phyloP scores from a whole-genome alignment of 64 coral and sea anemone species.

The Stichodactyla helianthus region DNA sequence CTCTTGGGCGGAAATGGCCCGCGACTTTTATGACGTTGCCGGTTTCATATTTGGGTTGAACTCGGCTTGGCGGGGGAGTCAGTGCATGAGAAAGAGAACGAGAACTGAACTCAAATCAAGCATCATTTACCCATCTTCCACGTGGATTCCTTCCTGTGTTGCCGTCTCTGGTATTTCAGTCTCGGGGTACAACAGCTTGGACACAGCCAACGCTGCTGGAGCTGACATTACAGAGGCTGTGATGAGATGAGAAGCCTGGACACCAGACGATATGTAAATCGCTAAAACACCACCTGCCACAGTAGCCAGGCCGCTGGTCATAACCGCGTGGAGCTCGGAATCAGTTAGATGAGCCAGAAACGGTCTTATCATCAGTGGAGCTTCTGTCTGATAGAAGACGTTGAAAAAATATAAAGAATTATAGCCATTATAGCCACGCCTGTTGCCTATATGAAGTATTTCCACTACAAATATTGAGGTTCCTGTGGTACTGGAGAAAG shows the following conservation, averaged over 20 bases:
- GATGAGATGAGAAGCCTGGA: constrained; percentile 72
- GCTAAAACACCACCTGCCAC: constrained; percentile 90
- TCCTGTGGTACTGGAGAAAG: neutral
- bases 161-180: constrained; percentile 66
- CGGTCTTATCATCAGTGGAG: constrained; percentile 71
- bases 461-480: too few species aligned
- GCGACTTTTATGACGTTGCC: too few species aligned
- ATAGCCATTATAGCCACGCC: too few species aligned
- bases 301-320: constrained; percentile 93
- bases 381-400: constrained; percentile 73
- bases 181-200: constrained; percentile 87
- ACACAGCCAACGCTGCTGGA: constrained; percentile 79
- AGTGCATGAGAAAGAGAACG: too few species aligned
- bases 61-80: too few species aligned
- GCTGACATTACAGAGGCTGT: constrained; percentile 95
- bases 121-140: neutral
- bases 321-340: constrained; percentile 92
- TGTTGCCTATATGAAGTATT: too few species aligned
- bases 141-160: constrained; percentile 3
- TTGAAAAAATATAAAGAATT: neutral
- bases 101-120: neutral
- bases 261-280: constrained; percentile 83
- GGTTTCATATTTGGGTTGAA: too few species aligned
- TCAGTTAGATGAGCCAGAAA: constrained; percentile 79
- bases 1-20: too few species aligned